Evolutionary conservation across 2,113 vertebrate genomes (phyloP).

Genomic region (Seriola quinqueradiata): DNA sequence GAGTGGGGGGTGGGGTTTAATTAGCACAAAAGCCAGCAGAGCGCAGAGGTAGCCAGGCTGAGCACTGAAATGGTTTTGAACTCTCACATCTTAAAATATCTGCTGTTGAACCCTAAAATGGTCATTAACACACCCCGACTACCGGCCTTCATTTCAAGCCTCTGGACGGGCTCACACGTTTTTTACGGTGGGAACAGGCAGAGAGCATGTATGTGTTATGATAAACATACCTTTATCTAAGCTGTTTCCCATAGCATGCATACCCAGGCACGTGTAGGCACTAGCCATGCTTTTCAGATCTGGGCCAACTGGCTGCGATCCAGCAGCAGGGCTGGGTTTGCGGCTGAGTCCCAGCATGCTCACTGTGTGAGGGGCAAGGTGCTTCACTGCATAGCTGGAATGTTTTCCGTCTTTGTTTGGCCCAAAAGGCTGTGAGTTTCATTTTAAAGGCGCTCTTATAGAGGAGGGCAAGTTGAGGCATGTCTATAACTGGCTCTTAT

Average conservation of each 20-base stretch:
- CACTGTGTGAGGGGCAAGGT: conserved; percentile 62
- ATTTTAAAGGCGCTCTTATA: conserved; percentile 53
- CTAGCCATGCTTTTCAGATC: conserved; percentile 57
- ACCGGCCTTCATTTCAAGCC: not conserved
- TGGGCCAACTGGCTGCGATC: conserved; percentile 66
- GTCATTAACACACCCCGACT: conserved; percentile 4
- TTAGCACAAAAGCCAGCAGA: conserved; percentile 25
- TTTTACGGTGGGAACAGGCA: conserved; percentile 9
- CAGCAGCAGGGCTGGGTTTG: conserved; percentile 62
- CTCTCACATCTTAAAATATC: conserved; percentile 12
- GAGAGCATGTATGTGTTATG: conserved; percentile 15
- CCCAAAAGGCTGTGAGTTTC: conserved; percentile 45
- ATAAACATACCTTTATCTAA: conserved; percentile 58
- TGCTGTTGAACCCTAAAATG: conserved; percentile 9
- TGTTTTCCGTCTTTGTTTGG: conserved; percentile 74
- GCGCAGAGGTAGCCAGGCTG: conserved; percentile 26
- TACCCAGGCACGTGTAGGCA: conserved; percentile 60
- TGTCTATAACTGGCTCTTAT: conserved; percentile 44
- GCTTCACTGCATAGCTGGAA: conserved; percentile 80
- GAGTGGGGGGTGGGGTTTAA: conserved; percentile 14
- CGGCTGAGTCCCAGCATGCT: conserved; percentile 68
- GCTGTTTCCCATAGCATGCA: conserved; percentile 58
- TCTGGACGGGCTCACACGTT: not conserved
- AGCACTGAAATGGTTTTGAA: conserved; percentile 28
- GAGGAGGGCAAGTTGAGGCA: conserved; percentile 60